Evolutionary conservation across 2,888 invertebrate genomes (phyloP), one percentile per base, ranked within the genome.

Genomic region (Chaetogeoica ovagalla): DNA sequence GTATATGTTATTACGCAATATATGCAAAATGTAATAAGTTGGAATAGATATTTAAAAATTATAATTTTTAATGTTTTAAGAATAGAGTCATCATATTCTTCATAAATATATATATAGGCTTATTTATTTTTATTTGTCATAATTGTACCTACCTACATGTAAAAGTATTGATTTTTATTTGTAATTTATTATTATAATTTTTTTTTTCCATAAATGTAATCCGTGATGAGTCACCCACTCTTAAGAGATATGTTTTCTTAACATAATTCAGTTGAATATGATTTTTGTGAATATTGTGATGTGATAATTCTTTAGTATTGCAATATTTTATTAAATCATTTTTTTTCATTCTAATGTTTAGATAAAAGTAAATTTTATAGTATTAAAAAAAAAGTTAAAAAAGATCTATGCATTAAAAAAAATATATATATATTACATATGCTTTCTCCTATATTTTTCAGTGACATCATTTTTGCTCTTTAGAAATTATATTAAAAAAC

Each of bases 81-180:
- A 48, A 23, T 57, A 37, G 37, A 69, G 59, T 77, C 60, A 66
- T 65, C 43, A n/a, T 77, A 77, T 77, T 77, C 60, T 69, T 77
- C 43, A 7, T 43, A 48, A 30, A 37, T 48, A 48, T 48, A 48
- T 73, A 65, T 66, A 66, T 75, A 75, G 66, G 66, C 74, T 65
- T 65, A 65, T 65, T 65, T 74, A 55, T 74, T 59, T 71, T 74
- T 66, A 66, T 66, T 59, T 75, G 43, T 75, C 55, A 55, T 74
- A 15, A 48, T 48, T 48, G 48, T 48, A 48, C 48, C 48, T 48
- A 48, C 48, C 48, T 52, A 74, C 52, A n/a, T 73, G 63, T 73
- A 73, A 62, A 73, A 37, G 37, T 70, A 70, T 57, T 39, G 17
- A 37, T 48, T 62, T 62, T 73, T 55, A 13, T 13, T 63, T 63